Evolutionary conservation across 2,113 vertebrate genomes (phyloP).

Genomic region (Pseudorectes ferrugineus): DNA sequence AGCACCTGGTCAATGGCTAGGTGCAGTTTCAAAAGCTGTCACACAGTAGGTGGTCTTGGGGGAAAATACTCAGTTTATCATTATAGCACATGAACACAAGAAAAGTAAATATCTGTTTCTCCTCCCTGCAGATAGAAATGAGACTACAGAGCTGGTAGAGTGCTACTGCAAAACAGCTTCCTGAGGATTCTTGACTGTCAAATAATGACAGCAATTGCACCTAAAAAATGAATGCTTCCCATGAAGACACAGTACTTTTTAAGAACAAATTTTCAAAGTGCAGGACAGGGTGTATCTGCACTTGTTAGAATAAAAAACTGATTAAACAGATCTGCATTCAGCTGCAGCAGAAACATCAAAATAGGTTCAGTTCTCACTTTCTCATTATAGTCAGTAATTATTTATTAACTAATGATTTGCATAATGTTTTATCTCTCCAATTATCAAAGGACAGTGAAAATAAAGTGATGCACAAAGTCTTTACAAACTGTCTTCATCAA

Average conservation of each 20-base stretch:
- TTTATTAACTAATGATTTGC: conserved; percentile 13
- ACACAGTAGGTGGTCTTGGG: background rate
- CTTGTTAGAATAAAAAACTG: background rate
- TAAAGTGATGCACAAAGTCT: background rate
- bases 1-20: background rate
- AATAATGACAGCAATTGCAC: background rate
- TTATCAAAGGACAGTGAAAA: background rate
- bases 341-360: background rate
- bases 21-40: background rate
- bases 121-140: background rate
- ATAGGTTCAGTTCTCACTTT: background rate
- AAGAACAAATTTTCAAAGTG: background rate
- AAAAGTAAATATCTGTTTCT: background rate
- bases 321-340: background rate
- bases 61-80: background rate
- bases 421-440: background rate
- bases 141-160: background rate
- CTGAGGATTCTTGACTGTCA: background rate
- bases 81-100: background rate
- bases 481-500: background rate
- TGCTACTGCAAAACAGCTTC: background rate
- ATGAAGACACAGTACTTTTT: background rate
- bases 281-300: background rate
- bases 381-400: background rate
- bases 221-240: background rate